phyloP scores from a whole-genome alignment of 2,888 invertebrate species.

The Philonicus albiceps region DNA sequence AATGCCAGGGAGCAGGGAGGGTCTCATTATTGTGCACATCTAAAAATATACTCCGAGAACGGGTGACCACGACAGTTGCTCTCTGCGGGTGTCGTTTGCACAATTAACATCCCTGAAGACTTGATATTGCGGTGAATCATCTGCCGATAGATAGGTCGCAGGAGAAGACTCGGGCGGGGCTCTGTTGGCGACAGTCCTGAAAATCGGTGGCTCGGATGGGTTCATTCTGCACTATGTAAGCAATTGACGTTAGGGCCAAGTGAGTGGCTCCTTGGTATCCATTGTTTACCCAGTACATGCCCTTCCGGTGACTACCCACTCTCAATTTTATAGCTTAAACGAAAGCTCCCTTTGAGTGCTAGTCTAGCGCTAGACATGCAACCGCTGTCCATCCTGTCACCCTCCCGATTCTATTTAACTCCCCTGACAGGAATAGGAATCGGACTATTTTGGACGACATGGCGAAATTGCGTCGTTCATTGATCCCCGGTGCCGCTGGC shows the following conservation, averaged over 20 bases:
- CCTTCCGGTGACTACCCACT: background rate
- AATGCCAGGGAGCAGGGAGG: background rate
- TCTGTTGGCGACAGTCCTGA: background rate
- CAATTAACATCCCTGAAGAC: constrained; percentile 28
- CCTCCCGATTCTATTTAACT: background rate
- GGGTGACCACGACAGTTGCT: constrained; percentile 8
- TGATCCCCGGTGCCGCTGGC: background rate
- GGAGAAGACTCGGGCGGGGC: background rate
- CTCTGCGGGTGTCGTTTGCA: constrained; percentile 18
- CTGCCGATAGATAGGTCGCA: background rate
- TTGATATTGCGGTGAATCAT: constrained; percentile 18
- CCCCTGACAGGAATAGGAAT: background rate
- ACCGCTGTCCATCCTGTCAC: background rate
- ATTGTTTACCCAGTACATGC: background rate
- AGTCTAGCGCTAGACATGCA: constrained; percentile 14
- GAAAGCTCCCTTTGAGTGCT: background rate
- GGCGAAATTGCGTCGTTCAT: constrained; percentile 11
- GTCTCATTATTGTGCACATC: constrained; percentile 28
- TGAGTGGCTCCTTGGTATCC: background rate
- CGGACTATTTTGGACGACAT: constrained; percentile 1
- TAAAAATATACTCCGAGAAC: background rate
- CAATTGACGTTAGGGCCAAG: background rate
- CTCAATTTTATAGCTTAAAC: background rate
- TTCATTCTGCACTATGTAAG: background rate
- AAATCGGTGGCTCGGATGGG: background rate